phyloP scores from a whole-genome alignment of 2,888 invertebrate genomes.

The Pseudolycoriella hygida region DNA sequence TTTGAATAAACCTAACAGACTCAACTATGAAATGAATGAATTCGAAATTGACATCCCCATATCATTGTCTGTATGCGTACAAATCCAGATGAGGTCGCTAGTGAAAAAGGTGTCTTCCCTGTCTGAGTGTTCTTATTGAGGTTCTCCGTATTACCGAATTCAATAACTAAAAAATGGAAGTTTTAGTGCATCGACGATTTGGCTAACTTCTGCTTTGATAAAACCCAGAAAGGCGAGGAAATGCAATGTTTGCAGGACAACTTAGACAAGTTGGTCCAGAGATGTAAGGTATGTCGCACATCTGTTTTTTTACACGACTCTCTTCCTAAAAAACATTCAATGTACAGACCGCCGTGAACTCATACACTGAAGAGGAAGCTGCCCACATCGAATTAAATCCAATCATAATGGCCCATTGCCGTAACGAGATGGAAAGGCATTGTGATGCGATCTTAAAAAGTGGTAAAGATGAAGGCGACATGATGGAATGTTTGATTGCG shows the following conservation, averaged over 20 bases:
- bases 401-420: slow-evolving; percentile 66
- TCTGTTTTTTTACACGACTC: not conserved
- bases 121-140: too few relatives aligned
- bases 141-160: too few relatives aligned
- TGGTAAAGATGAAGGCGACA: slow-evolving; percentile 60
- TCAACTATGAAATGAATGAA: too few relatives aligned
- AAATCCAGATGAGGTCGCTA: too few relatives aligned
- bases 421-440: slow-evolving; percentile 55
- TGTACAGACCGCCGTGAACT: slow-evolving; percentile 39
- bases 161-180: too few relatives aligned
- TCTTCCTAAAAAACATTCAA: not conserved
- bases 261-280: slow-evolving; percentile 44
- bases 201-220: slow-evolving; percentile 62
- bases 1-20: too few relatives aligned
- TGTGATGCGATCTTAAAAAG: slow-evolving; percentile 50
- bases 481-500: slow-evolving; percentile 85
- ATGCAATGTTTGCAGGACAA: slow-evolving; percentile 82
- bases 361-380: slow-evolving; percentile 80
- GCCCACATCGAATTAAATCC: slow-evolving; percentile 82
- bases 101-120: too few relatives aligned
- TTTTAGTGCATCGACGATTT: slow-evolving; percentile 79
- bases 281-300: slow-evolving; percentile 40
- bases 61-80: too few relatives aligned
- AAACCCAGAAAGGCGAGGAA: slow-evolving; percentile 79
- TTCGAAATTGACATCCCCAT: too few relatives aligned